phyloP scores from a whole-genome alignment of 2,113 vertebrate genomes.

The Leiothrix lutea region DNA sequence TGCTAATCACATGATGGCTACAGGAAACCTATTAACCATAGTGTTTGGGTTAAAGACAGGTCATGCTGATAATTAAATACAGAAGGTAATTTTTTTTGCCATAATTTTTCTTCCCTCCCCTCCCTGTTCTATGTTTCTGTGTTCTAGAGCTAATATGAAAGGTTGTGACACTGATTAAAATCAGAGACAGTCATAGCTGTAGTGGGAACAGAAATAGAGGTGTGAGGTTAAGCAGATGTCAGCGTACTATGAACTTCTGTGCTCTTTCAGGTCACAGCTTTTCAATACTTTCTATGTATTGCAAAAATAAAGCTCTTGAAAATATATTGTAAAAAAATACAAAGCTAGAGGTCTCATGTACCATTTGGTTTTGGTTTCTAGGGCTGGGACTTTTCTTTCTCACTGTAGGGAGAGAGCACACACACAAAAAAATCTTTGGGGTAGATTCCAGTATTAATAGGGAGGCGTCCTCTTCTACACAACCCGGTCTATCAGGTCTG shows the following conservation, averaged over 20 bases:
- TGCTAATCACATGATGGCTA: conserved; percentile 39
- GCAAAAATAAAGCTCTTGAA: neutral
- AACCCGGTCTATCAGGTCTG: neutral
- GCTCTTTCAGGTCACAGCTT: conserved; percentile 38
- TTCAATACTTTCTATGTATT: neutral
- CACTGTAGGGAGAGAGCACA: neutral
- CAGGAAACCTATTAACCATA: conserved; percentile 63
- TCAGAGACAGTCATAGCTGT: conserved; percentile 45
- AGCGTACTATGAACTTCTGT: neutral
- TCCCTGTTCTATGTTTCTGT: neutral
- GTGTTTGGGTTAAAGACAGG: conserved; percentile 52
- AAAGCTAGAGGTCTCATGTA: neutral
- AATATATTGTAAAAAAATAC: neutral
- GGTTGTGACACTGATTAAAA: conserved; percentile 20
- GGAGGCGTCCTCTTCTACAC: neutral
- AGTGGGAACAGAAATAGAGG: conserved; percentile 39
- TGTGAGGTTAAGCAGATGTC: conserved; percentile 52
- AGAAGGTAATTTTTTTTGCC: neutral
- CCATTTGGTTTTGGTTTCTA: neutral
- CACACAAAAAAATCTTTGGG: neutral
- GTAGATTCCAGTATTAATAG: neutral
- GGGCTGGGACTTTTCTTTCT: neutral
- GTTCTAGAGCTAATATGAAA: conserved; percentile 15
- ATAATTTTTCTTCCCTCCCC: neutral
- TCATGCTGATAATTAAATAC: conserved; percentile 48